A percentile compares a stretch with the other conserved stretches of the same genome.
Evolutionary conservation across 2,113 vertebrate genomes (phyloP).

Genomic region (Sinocyclocheilus anophthalmus): DNA sequence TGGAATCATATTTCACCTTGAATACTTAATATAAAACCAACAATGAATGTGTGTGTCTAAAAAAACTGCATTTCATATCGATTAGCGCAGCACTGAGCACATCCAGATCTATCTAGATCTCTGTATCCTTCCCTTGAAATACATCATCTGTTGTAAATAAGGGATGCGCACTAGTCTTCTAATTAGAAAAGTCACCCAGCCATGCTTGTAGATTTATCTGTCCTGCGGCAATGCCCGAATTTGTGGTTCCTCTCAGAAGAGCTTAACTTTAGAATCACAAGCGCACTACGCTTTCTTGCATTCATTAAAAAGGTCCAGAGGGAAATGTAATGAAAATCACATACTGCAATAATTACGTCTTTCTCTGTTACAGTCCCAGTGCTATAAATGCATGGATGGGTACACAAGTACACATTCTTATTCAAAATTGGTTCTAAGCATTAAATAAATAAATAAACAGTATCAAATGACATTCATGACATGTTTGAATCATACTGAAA

Average conservation of each 20-base stretch:
- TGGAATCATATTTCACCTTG: not conserved
- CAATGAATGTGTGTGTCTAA: not conserved
- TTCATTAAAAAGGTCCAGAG: constrained; percentile 24
- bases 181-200: constrained; percentile 47
- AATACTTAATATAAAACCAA: not conserved
- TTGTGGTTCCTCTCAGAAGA: constrained; percentile 25
- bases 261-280: constrained; percentile 6
- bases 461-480: not conserved
- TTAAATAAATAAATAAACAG: not conserved
- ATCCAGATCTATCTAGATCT: not conserved
- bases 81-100: not conserved
- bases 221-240: constrained; percentile 17
- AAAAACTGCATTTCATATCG: constrained; percentile 6
- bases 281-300: not conserved
- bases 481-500: not conserved
- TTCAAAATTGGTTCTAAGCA: not conserved
- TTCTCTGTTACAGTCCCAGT: constrained; percentile 3
- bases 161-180: constrained; percentile 41
- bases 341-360: constrained; percentile 1
- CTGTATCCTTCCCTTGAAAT: not conserved
- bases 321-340: not conserved
- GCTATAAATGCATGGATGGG: constrained; percentile 23
- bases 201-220: constrained; percentile 27
- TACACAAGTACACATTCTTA: not conserved
- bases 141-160: constrained; percentile 45